Percentiles rank a stretch among this genome's conserved stretches.
Conservation (phyloP, 2,797 vertebrate species). For the Acipenser transmontanus region DNA sequence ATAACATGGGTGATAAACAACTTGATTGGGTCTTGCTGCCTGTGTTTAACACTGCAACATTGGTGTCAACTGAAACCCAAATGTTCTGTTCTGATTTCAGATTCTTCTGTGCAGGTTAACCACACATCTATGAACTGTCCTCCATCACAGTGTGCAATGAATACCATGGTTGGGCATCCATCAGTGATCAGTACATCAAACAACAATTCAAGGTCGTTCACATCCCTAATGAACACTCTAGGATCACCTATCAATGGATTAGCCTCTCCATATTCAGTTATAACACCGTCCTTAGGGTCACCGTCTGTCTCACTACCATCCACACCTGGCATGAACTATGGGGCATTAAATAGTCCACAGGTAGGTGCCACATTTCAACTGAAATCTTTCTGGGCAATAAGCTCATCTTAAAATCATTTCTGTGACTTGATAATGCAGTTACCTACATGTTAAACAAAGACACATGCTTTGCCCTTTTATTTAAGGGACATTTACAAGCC, state of each 20-base stretch:
- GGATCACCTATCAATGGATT: slow-evolving; percentile 65
- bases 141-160: slow-evolving; percentile 58
- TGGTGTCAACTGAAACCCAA: not conserved
- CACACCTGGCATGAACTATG: slow-evolving; percentile 70
- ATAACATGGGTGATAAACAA: too few relatives aligned
- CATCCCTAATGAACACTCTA: slow-evolving; percentile 64
- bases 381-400: slow-evolving; percentile 20
- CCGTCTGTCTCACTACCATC: slow-evolving; percentile 68
- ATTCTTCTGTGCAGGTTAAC: slow-evolving; percentile 57
- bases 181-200: slow-evolving; percentile 68
- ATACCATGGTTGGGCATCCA: slow-evolving; percentile 68
- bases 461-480: too few relatives aligned
- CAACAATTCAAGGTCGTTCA: slow-evolving; percentile 53
- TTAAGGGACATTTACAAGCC: too few relatives aligned
- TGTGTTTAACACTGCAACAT: too few relatives aligned
- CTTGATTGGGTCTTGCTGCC: too few relatives aligned
- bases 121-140: slow-evolving; percentile 59
- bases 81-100: slow-evolving; percentile 34
- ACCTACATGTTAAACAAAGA: too few relatives aligned
- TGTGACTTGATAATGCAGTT: too few relatives aligned
- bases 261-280: slow-evolving; percentile 78
- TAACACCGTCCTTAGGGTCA: slow-evolving; percentile 72
- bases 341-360: slow-evolving; percentile 71
- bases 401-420: not conserved
- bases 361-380: slow-evolving; percentile 41